phyloP scores from a whole-genome alignment of 1,140 invertebrate species.

The Chlorops oryzae region DNA sequence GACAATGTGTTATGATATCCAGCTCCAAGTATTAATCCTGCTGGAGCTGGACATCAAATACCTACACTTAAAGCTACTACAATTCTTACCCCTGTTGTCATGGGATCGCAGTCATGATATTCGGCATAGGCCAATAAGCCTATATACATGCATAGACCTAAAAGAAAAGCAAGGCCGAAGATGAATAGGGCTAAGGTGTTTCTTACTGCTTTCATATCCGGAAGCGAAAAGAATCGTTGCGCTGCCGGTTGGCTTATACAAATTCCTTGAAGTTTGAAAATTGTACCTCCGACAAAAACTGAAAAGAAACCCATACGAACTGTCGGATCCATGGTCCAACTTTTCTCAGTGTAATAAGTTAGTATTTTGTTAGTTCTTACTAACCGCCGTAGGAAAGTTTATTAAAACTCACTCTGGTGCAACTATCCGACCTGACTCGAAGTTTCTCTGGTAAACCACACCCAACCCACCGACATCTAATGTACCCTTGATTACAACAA shows the following conservation, averaged over 20 bases:
- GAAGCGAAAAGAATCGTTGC: slow-evolving; percentile 71
- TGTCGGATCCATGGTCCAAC: slow-evolving; percentile 64
- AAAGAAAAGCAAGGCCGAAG: slow-evolving; percentile 56
- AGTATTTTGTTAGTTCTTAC: no score
- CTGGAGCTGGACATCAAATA: no score
- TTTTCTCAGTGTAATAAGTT: no score
- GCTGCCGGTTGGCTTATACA: slow-evolving; percentile 82
- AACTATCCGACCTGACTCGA: slow-evolving; percentile 66
- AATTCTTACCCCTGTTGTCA: slow-evolving; percentile 51
- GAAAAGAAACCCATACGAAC: slow-evolving; percentile 68
- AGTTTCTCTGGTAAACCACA: slow-evolving; percentile 64
- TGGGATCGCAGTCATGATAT: slow-evolving; percentile 70
- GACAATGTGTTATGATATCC: neutral
- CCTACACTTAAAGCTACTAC: no score
- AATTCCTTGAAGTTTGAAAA: slow-evolving; percentile 73
- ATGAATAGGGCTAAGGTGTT: slow-evolving; percentile 58
- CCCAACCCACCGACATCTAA: slow-evolving; percentile 69
- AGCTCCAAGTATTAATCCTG: slow-evolving; percentile 17
- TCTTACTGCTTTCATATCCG: slow-evolving; percentile 58
- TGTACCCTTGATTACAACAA: slow-evolving; percentile 75
- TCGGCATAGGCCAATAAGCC: slow-evolving; percentile 66
- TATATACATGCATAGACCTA: slow-evolving; percentile 65
- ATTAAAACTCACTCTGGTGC: slow-evolving; percentile 64
- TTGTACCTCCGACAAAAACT: slow-evolving; percentile 67
- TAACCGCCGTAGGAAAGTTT: slow-evolving; percentile 62